Percentiles rank a stretch among this genome's conserved stretches.
Evolutionary conservation across 2,113 vertebrate species (phyloP).

Genomic region (Galeopterus variegatus): DNA sequence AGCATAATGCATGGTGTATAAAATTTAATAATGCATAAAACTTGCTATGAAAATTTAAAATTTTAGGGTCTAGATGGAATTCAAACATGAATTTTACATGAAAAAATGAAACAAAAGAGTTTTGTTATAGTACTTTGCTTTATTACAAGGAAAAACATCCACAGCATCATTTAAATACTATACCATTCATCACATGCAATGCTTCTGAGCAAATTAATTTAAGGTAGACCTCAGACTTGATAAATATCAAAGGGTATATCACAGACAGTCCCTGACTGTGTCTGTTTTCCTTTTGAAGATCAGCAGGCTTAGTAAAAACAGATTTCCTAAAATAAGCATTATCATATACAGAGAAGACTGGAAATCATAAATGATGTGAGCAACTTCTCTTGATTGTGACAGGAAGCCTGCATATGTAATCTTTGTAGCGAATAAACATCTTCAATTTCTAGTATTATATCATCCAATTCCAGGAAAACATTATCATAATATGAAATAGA

Average conservation of each 20-base stretch:
- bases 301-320: slow-evolving; percentile 53
- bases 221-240: slow-evolving; percentile 63
- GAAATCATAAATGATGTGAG: slow-evolving; percentile 77
- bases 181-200: slow-evolving; percentile 64
- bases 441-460: slow-evolving; percentile 84
- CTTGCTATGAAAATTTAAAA: slow-evolving; percentile 74
- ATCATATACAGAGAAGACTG: slow-evolving; percentile 77
- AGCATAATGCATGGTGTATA: slow-evolving; percentile 53
- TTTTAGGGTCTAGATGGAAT: slow-evolving; percentile 69
- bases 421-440: slow-evolving; percentile 84
- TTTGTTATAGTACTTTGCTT: slow-evolving; percentile 71
- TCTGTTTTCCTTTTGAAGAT: slow-evolving; percentile 63
- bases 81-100: slow-evolving; percentile 78
- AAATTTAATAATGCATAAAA: slow-evolving; percentile 76
- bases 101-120: slow-evolving; percentile 76
- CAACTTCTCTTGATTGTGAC: slow-evolving; percentile 74
- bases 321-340: slow-evolving; percentile 79
- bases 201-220: slow-evolving; percentile 81
- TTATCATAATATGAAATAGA: slow-evolving; percentile 86
- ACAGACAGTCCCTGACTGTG: neutral
- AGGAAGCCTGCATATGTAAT: slow-evolving; percentile 81
- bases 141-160: slow-evolving; percentile 68
- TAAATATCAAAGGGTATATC: slow-evolving; percentile 69
- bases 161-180: slow-evolving; percentile 59
- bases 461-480: slow-evolving; percentile 85